Evolutionary conservation across 2,888 invertebrate genomes (phyloP).

Genomic region (Anarsia innoxiella): DNA sequence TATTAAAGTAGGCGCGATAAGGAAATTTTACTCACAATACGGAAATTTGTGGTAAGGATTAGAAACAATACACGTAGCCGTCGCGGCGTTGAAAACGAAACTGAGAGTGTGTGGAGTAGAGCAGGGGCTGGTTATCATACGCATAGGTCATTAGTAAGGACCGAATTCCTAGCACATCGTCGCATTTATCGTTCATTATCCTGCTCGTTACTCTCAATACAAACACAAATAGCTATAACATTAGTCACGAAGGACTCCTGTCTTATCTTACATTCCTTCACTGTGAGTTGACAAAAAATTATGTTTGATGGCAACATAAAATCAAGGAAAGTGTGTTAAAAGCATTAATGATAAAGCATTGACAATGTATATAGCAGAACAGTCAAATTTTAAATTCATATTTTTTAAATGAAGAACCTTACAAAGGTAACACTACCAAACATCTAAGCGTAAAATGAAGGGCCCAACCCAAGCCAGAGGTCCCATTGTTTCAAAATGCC

Average conservation of each 20-base stretch:
- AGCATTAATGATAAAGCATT: too few species aligned
- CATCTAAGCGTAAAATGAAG: constrained; percentile 11
- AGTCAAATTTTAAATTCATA: too few species aligned
- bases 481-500: constrained; percentile 16
- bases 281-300: too few species aligned
- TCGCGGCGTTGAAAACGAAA: constrained; percentile 34
- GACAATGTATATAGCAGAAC: too few species aligned
- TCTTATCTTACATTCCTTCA: too few species aligned
- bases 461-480: constrained; percentile 8
- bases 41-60: constrained; percentile 3
- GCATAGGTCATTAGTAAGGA: constrained; percentile 41
- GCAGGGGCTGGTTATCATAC: constrained; percentile 31
- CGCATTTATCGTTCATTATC: constrained; percentile 51
- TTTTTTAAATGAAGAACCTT: constrained; percentile 2
- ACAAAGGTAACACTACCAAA: constrained; percentile 9
- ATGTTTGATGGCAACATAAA: too few species aligned
- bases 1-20: too few species aligned
- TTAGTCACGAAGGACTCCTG: constrained; percentile 50
- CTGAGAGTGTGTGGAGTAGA: constrained; percentile 39
- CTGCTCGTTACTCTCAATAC: constrained; percentile 43
- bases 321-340: too few species aligned
- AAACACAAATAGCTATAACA: constrained; percentile 50
- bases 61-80: constrained; percentile 15
- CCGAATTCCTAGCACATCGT: constrained; percentile 49
- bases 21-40: too few species aligned